These are phyloP conservation scores for Ascaphus truei DNA, from an alignment of 2,113 vertebrate genomes.

Conservation along the genomic window DNA sequence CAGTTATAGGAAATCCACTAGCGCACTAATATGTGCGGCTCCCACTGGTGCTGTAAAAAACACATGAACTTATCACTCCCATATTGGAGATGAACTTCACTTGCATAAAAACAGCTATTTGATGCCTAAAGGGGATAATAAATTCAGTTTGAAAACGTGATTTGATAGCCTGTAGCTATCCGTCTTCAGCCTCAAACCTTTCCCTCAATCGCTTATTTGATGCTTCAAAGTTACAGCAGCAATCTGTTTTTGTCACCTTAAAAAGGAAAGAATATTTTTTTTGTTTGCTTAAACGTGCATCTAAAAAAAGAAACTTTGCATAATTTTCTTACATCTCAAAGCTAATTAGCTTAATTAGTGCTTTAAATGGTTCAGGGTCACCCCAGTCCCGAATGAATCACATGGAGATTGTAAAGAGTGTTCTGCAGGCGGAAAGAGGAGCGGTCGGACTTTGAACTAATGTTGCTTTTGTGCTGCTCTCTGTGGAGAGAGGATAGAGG, in stretches of 20 bases:
- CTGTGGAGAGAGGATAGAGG: too few relatives aligned
- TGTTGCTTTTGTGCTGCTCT: background rate
- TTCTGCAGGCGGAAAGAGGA: background rate
- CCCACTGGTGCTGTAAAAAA: too few relatives aligned
- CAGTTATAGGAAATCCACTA: too few relatives aligned
- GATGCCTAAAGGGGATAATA: background rate
- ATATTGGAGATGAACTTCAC: background rate
- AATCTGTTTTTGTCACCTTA: background rate
- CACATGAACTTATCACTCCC: background rate
- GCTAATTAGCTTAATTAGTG: background rate
- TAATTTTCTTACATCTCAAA: background rate
- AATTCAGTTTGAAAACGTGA: background rate
- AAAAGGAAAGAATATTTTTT: background rate
- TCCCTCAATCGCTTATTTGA: background rate
- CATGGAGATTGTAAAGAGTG: background rate
- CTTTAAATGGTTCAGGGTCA: background rate
- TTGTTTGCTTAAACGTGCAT: background rate
- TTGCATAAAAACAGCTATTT: background rate
- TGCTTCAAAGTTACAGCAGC: background rate
- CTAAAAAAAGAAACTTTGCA: background rate
- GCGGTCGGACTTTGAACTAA: background rate
- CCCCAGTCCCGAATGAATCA: background rate
- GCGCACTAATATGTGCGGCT: too few relatives aligned
- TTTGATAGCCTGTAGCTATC: background rate
- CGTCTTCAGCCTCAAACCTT: background rate